Percentiles rank a stretch among this genome's conserved stretches.
These are phyloP conservation scores for Asarcornis scutulata DNA, from an alignment of 2,113 vertebrate genomes.

Conservation along the genomic window DNA sequence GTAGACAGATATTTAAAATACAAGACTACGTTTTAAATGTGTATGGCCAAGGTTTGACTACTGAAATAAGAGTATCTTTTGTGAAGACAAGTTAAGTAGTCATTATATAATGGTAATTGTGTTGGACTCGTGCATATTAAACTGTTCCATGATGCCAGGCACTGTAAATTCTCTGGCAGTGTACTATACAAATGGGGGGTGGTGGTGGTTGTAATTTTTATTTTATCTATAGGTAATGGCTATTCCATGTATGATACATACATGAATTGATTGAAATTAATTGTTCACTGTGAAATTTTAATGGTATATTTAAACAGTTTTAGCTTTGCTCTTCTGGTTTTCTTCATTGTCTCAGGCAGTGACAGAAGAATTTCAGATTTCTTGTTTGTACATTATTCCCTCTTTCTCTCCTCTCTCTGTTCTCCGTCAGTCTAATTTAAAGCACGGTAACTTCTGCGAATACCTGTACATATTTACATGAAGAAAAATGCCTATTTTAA, in stretches of 20 bases:
- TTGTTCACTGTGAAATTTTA: background rate
- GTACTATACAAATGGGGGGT: background rate
- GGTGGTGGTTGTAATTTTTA: background rate
- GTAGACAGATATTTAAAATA: background rate
- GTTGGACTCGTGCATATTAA: background rate
- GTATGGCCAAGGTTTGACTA: background rate
- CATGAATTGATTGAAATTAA: background rate
- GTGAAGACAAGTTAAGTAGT: background rate
- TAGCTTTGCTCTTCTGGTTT: background rate
- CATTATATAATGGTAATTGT: background rate
- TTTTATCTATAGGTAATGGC: background rate
- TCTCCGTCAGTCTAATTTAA: background rate
- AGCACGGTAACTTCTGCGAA: background rate
- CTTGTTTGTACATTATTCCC: background rate
- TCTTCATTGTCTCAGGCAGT: conserved; percentile 6
- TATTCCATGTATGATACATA: background rate
- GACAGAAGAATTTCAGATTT: background rate
- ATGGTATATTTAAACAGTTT: background rate
- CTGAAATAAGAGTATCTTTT: background rate
- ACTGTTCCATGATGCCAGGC: background rate
- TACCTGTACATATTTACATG: background rate
- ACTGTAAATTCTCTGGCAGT: background rate
- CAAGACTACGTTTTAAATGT: background rate
- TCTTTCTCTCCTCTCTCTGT: background rate
- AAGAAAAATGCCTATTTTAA: background rate